Conservation (phyloP, 2,113 vertebrate species). For the Pristiophorus japonicus region DNA sequence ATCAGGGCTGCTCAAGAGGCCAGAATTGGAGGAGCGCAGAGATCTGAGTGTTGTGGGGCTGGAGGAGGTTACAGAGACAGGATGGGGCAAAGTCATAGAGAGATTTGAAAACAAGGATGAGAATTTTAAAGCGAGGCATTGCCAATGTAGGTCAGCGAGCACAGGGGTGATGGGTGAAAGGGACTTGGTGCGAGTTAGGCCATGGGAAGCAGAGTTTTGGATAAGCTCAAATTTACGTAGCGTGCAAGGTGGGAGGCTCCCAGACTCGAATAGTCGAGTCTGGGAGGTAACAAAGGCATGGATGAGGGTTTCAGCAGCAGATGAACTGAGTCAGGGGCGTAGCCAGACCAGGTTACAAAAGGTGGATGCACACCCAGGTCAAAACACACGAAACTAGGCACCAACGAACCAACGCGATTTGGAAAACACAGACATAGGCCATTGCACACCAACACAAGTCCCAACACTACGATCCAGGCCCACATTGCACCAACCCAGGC, state of each 20-base stretch:
- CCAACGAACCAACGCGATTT: not conserved
- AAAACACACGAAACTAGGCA: too few species aligned
- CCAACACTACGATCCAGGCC: not conserved
- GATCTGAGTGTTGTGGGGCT: not conserved
- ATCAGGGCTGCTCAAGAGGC: not conserved
- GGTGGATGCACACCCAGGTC: not conserved
- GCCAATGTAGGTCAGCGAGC: not conserved
- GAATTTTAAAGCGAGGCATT: not conserved
- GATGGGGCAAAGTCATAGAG: not conserved
- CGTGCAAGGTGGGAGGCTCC: not conserved
- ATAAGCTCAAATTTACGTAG: not conserved
- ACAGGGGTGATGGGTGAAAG: not conserved
- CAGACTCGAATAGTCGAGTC: not conserved
- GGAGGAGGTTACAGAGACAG: not conserved
- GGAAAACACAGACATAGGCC: not conserved
- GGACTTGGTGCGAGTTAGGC: not conserved
- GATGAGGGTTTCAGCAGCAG: not conserved
- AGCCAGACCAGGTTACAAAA: too few species aligned
- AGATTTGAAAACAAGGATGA: not conserved
- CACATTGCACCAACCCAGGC: not conserved
- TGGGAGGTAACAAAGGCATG: not conserved
- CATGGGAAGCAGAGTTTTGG: too few species aligned
- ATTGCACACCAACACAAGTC: not conserved
- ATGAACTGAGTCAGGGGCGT: not conserved
- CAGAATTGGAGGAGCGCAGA: not conserved